These are phyloP conservation scores for Musca vetustissima DNA, from an alignment of 1,140 invertebrate species.

Conservation along the genomic window DNA sequence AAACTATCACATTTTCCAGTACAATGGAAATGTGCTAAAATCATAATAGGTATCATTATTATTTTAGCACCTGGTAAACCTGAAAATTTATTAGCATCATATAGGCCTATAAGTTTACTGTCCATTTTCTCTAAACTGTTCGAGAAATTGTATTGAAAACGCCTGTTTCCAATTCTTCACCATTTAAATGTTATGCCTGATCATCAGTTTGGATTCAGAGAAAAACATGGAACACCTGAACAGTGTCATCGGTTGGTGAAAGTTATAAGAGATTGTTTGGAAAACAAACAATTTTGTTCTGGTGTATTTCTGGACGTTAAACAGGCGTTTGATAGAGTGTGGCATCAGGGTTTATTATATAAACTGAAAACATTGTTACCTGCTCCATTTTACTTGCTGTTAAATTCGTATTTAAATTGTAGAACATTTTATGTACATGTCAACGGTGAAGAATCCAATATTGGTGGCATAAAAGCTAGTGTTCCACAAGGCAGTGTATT, in stretches of 20 bases:
- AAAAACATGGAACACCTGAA: background rate
- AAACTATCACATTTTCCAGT: background rate
- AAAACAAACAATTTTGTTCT: background rate
- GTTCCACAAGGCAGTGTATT: background rate
- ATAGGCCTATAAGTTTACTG: background rate
- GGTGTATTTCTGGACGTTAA: background rate
- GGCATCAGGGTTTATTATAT: constrained; percentile 11
- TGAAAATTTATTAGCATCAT: background rate
- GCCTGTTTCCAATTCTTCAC: background rate
- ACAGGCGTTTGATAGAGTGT: background rate
- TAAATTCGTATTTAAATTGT: background rate
- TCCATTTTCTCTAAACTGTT: background rate
- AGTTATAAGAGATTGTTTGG: background rate
- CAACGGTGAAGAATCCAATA: background rate
- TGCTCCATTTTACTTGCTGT: background rate
- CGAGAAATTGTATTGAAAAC: background rate
- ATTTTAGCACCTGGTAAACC: background rate
- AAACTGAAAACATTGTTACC: background rate
- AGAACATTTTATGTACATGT: background rate
- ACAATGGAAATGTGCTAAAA: background rate
- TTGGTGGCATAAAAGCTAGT: background rate
- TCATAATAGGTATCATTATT: too few species aligned
- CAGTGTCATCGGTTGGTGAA: background rate
- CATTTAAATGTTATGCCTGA: background rate
- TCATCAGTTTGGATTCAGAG: background rate